Evolutionary conservation across 2,797 vertebrate species (phyloP).

Genomic region (Miichthys miiuy): DNA sequence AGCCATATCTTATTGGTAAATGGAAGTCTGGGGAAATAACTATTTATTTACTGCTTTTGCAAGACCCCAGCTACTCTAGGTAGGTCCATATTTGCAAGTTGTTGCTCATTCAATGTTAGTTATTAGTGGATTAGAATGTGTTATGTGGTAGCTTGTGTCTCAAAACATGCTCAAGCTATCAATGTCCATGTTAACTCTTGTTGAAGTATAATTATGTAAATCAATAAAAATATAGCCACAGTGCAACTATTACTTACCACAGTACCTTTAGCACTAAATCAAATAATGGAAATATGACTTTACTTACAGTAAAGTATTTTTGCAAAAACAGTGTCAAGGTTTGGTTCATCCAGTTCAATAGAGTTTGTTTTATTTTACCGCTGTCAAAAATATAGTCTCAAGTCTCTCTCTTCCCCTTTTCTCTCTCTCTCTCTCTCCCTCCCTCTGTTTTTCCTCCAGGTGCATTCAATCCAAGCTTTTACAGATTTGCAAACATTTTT

Average conservation of each 20-base stretch:
- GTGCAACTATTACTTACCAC: background rate
- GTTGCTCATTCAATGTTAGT: background rate
- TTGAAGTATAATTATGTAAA: background rate
- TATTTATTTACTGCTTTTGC: constrained; percentile 4
- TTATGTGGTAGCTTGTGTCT: constrained; percentile 1
- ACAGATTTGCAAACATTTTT: constrained; percentile 81
- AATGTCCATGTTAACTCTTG: constrained; percentile 1
- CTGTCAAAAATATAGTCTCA: constrained; percentile 4
- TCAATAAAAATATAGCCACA: constrained; percentile 5
- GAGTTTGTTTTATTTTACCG: constrained; percentile 10
- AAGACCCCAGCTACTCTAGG: background rate
- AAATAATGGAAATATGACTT: background rate
- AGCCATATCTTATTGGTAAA: background rate
- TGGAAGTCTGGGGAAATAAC: background rate
- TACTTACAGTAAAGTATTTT: constrained; percentile 1
- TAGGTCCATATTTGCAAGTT: background rate
- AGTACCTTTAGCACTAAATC: constrained; percentile 1
- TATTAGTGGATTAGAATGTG: background rate
- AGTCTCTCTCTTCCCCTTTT: background rate
- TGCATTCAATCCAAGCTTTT: constrained; percentile 82
- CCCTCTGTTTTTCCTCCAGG: constrained; percentile 72
- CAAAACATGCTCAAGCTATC: constrained; percentile 8
- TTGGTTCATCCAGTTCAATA: constrained; percentile 4
- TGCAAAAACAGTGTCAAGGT: constrained; percentile 1
- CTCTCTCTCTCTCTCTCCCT: constrained; percentile 36